Evolutionary conservation across 92 coral and sea anemone species (phyloP), one percentile per base, ranked within the genome.

Genomic region (Epizoanthus scotinus): DNA sequence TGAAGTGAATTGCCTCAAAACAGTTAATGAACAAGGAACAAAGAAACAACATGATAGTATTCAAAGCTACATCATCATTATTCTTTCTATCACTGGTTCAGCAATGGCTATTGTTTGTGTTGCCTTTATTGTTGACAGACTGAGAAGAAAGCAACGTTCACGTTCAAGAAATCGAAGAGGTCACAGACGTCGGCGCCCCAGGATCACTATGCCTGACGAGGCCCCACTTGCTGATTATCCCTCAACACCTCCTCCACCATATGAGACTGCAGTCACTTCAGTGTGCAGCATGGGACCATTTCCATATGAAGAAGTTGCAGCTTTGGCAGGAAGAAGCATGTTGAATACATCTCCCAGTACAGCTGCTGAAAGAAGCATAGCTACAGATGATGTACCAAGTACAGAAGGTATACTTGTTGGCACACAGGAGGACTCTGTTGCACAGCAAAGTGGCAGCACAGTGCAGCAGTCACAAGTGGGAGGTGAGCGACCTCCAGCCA

Each of bases 221-320:
- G 78, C 83, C 4, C 88, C 85, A 6, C 64, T 89, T 8, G 82
- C 90, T n/a, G 86, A 84, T 74, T 90, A 87, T 20, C 92, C 94
- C 18, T 67, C 92, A 2, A 87, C 97, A 0, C 97, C 97, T 21
- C 97, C 97, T 9, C 97, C 97, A 18, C 87, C 97, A 0, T 92
- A 92, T 38, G 97, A 91, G 25, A 54, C 71, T 70, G 85, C 85
- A 3, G 81, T 82, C 54, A 82, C 89, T 53, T 79, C 91, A 9
- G 81, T 63, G 38, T 84, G 91, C 26, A 71, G 79, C 13, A 80
- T 26, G 21, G 81, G 57, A n/a, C 34, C 44, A 18, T 58, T 58
- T 8, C 42, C 69, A 3, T 64, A 25, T 8, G 18, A 44, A 44
- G 52, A 44, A 44, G 52, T 44, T 44, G 52, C 52, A 44, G 52